Evolutionary conservation across 2,888 invertebrate genomes (phyloP).

Genomic region (Galerucella nymphaeae): DNA sequence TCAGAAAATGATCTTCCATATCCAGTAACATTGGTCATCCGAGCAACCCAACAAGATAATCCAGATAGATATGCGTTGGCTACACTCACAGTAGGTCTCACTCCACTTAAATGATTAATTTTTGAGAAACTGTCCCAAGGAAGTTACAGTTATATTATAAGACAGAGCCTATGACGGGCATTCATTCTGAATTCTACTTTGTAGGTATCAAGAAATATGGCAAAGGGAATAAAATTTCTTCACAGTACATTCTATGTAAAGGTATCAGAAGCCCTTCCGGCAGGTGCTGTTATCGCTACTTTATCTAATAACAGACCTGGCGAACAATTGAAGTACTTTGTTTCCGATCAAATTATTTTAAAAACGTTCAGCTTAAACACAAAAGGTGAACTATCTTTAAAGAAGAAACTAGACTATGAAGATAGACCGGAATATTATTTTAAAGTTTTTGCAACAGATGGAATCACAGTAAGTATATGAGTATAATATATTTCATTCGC

Average conservation of each 20-base stretch:
- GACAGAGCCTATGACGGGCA: too few species aligned
- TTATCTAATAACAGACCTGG: constrained; percentile 75
- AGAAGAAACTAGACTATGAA: constrained; percentile 83
- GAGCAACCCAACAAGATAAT: constrained; percentile 82
- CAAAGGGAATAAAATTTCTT: constrained; percentile 71
- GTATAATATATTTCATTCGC: too few species aligned
- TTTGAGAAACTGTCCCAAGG: not conserved
- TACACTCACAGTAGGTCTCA: constrained; percentile 74
- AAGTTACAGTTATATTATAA: too few species aligned
- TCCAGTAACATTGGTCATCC: constrained; percentile 83
- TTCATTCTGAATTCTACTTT: not conserved
- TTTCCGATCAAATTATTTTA: constrained; percentile 78
- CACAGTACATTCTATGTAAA: constrained; percentile 77
- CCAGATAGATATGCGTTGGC: constrained; percentile 86
- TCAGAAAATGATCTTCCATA: constrained; percentile 72
- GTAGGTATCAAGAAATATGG: constrained; percentile 61
- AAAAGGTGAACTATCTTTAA: constrained; percentile 82
- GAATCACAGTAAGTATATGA: constrained; percentile 71
- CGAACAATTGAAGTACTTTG: constrained; percentile 78
- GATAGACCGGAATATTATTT: constrained; percentile 77
- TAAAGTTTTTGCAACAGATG: constrained; percentile 86
- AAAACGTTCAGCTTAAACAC: constrained; percentile 82
- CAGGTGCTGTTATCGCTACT: constrained; percentile 79
- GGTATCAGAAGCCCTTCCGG: constrained; percentile 81
- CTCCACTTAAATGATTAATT: not conserved